Evolutionary conservation across 2,797 vertebrate species (phyloP).

Genomic region (Diceros bicornis): DNA sequence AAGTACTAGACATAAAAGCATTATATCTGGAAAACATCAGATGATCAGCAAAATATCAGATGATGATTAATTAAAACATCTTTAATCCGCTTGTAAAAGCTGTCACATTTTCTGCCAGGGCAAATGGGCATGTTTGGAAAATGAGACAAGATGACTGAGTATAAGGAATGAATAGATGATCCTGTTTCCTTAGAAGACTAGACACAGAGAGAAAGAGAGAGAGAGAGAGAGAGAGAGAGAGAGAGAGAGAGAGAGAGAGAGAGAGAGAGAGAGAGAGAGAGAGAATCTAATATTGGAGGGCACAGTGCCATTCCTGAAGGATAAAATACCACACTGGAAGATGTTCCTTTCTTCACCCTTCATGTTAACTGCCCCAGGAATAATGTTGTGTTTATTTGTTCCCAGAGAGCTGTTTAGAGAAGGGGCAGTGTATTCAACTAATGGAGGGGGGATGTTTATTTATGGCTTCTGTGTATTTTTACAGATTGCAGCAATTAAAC

Average conservation of each 20-base stretch:
- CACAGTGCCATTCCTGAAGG: conserved; percentile 81
- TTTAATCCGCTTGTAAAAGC: not conserved
- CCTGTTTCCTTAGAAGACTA: conserved; percentile 66
- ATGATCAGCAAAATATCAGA: not conserved
- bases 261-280: conserved; percentile 59
- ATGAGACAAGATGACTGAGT: not conserved
- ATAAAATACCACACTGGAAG: conserved; percentile 28
- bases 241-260: no score
- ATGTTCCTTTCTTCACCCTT: not conserved
- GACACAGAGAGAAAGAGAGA: no score
- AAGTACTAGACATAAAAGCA: conserved; percentile 72
- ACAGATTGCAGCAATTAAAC: conserved; percentile 86
- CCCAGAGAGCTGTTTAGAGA: conserved; percentile 79
- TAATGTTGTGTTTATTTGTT: conserved; percentile 82
- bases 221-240: conserved; percentile 67
- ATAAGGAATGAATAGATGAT: conserved; percentile 60
- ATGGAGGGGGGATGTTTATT: conserved; percentile 64
- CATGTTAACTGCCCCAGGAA: conserved; percentile 73
- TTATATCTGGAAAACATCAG: not conserved
- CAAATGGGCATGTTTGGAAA: conserved; percentile 67
- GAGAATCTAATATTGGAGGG: conserved; percentile 79
- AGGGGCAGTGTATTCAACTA: conserved; percentile 82
- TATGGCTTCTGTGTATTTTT: conserved; percentile 80
- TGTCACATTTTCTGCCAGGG: conserved; percentile 17
- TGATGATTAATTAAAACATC: not conserved